Conservation (phyloP, 2,113 vertebrate genomes). For the Eupsittula cactorum region DNA sequence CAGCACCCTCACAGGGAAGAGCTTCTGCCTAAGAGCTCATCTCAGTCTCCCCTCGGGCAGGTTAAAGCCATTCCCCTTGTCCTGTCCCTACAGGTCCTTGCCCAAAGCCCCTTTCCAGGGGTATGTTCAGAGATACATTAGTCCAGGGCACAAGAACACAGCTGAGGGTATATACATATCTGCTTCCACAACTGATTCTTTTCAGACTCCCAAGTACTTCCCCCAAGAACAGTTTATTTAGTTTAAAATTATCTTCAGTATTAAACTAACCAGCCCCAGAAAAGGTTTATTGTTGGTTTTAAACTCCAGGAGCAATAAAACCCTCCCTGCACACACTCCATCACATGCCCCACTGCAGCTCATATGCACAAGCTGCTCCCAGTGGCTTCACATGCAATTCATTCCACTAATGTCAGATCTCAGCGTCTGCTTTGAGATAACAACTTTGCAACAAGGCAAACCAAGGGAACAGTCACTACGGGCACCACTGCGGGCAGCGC, state of each 20-base stretch:
- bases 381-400: neutral
- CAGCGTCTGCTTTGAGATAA: neutral
- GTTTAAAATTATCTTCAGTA: neutral
- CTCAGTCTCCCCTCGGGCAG: neutral
- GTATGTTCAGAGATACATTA: rapidly evolving
- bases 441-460: neutral
- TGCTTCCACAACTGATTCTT: neutral
- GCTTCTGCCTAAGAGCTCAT: too few species aligned
- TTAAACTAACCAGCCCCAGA: neutral
- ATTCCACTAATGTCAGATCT: neutral
- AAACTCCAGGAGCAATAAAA: neutral
- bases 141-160: neutral
- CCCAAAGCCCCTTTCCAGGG: neutral
- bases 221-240: neutral
- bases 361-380: neutral
- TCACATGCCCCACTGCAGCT: neutral
- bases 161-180: neutral
- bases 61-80: neutral
- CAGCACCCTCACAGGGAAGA: too few species aligned
- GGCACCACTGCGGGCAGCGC: neutral
- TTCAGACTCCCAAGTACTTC: neutral
- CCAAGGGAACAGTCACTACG: neutral
- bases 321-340: neutral
- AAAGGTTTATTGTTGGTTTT: neutral
- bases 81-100: neutral